These are phyloP conservation scores for Campylomormyrus numenius DNA, from an alignment of 2,113 vertebrate genomes.

Conservation along the genomic window DNA sequence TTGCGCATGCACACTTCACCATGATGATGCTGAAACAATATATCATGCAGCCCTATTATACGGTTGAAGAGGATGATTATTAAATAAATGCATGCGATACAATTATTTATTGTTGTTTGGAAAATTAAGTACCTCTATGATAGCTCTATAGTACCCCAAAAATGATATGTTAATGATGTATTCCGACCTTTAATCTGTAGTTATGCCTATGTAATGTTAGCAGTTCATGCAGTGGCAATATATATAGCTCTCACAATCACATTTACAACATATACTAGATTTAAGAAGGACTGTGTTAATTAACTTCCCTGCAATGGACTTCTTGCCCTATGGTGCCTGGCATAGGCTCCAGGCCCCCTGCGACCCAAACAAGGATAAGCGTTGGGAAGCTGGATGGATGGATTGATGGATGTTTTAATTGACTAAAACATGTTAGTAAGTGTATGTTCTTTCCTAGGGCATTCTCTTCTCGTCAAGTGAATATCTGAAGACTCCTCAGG, in stretches of 20 bases:
- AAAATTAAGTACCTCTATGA: not conserved
- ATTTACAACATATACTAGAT: not conserved
- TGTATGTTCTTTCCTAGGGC: constrained; percentile 50
- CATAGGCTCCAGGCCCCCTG: not conserved
- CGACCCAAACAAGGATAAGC: not conserved
- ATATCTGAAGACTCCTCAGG: constrained; percentile 64
- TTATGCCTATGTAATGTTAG: not conserved
- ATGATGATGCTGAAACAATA: not conserved
- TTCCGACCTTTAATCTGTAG: not conserved
- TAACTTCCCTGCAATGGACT: not conserved
- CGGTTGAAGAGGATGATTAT: not conserved
- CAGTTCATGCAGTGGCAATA: not conserved
- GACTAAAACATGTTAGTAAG: not conserved
- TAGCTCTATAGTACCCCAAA: not conserved
- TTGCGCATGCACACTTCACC: too few relatives aligned
- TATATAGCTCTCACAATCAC: not conserved
- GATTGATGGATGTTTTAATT: not conserved
- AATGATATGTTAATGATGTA: not conserved
- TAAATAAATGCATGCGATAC: not conserved
- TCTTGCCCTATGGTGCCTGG: not conserved
- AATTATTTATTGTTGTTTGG: not conserved
- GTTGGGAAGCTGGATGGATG: not conserved
- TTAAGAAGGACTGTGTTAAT: not conserved
- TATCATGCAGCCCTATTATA: not conserved
- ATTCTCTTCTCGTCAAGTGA: constrained; percentile 76